Conservation (phyloP, 2,797 vertebrate species). For the Margarornis squamiger region DNA sequence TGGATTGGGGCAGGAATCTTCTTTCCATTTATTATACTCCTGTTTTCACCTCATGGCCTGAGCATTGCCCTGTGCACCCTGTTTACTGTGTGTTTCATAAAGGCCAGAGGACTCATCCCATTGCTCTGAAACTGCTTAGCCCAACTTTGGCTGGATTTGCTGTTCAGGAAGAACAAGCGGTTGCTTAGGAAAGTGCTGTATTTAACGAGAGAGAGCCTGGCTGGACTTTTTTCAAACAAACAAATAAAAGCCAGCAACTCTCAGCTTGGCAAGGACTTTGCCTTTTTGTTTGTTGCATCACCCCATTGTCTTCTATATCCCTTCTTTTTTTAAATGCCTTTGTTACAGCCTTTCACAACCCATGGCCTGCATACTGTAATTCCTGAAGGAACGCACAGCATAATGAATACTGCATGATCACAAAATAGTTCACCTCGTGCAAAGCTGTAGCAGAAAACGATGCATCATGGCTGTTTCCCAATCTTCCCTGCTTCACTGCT, state of each 20-base stretch:
- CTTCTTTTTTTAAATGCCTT: neutral
- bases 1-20: neutral
- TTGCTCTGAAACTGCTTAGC: slow-evolving; percentile 1
- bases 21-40: neutral
- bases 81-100: slow-evolving; percentile 40
- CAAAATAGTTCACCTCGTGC: neutral
- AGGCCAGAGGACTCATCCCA: slow-evolving; percentile 43
- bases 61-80: neutral
- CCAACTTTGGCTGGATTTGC: slow-evolving; percentile 20
- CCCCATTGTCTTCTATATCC: neutral
- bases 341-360: neutral
- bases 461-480: neutral
- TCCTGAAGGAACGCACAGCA: slow-evolving; percentile 9
- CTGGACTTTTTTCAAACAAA: slow-evolving; percentile 19
- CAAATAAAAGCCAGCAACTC: slow-evolving; percentile 15
- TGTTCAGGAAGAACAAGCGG: neutral
- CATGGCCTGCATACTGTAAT: neutral
- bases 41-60: neutral
- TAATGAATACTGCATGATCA: neutral
- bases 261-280: neutral
- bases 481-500: neutral
- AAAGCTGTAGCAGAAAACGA: neutral
- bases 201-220: neutral
- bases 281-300: neutral
- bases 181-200: neutral